Conservation (phyloP, 2,113 vertebrate genomes). For the Camelus dromedarius region DNA sequence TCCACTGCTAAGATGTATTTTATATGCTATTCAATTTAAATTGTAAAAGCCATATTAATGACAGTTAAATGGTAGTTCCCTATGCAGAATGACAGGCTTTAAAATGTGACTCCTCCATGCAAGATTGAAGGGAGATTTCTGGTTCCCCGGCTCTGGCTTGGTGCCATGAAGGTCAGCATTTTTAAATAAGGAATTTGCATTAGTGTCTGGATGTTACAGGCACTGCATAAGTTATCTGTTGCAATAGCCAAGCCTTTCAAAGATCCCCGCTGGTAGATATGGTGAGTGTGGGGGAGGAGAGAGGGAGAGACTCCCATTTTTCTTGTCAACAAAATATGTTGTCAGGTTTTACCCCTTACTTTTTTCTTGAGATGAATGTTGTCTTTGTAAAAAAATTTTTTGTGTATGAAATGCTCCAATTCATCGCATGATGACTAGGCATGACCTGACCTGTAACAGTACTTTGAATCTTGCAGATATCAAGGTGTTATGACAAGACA, state of each 20-base stretch:
- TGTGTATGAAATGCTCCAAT: background rate
- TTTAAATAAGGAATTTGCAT: constrained; percentile 70
- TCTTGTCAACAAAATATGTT: constrained; percentile 52
- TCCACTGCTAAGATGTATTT: constrained; percentile 63
- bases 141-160: background rate
- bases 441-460: constrained; percentile 25
- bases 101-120: constrained; percentile 52
- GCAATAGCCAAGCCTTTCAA: constrained; percentile 1
- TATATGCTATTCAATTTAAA: constrained; percentile 69
- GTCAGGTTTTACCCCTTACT: constrained; percentile 39
- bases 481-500: constrained; percentile 30
- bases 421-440: background rate
- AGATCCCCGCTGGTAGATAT: background rate
- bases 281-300: background rate
- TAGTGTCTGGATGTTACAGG: constrained; percentile 36
- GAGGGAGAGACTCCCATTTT: background rate
- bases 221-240: constrained; percentile 58
- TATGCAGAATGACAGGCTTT: constrained; percentile 63
- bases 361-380: constrained; percentile 53
- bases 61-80: constrained; percentile 74
- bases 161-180: constrained; percentile 71
- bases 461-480: constrained; percentile 32
- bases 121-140: constrained; percentile 67
- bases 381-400: background rate
- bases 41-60: constrained; percentile 72